Evolutionary conservation across 2,888 invertebrate species (phyloP).

Genomic region (Dolomedes plantarius): DNA sequence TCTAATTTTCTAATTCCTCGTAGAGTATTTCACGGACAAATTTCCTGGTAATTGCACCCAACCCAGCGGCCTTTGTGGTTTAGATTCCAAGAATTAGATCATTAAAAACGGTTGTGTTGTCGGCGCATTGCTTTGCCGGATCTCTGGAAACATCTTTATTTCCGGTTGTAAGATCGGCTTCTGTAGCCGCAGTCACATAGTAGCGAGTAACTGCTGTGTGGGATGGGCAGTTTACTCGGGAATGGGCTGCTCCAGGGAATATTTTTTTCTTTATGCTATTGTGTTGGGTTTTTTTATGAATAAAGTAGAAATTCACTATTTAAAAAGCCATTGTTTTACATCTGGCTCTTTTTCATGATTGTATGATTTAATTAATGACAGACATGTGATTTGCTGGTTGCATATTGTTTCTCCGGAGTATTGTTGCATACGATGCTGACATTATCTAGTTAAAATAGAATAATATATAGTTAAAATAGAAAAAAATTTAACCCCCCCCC

Average conservation of each 20-base stretch:
- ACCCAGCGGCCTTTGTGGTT: constrained; percentile 50
- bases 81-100: constrained; percentile 49
- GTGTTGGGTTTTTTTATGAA: not conserved
- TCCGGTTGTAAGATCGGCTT: constrained; percentile 28
- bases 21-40: not conserved
- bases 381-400: too few relatives aligned
- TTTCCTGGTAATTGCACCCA: constrained; percentile 52
- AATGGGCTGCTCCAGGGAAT: not conserved
- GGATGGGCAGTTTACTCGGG: not conserved
- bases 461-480: too few relatives aligned
- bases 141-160: constrained; percentile 42
- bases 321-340: too few relatives aligned
- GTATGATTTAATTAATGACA: too few relatives aligned
- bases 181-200: not conserved
- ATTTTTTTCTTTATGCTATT: not conserved
- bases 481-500: too few relatives aligned
- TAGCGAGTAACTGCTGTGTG: constrained; percentile 3
- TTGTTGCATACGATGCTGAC: too few relatives aligned
- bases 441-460: too few relatives aligned
- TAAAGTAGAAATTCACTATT: not conserved
- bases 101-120: constrained; percentile 35
- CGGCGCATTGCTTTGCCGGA: constrained; percentile 3
- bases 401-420: too few relatives aligned
- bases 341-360: too few relatives aligned
- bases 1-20: not conserved